Evolutionary conservation across 1,140 invertebrate species (phyloP).

Genomic region (Brachionus rotundiformis): DNA sequence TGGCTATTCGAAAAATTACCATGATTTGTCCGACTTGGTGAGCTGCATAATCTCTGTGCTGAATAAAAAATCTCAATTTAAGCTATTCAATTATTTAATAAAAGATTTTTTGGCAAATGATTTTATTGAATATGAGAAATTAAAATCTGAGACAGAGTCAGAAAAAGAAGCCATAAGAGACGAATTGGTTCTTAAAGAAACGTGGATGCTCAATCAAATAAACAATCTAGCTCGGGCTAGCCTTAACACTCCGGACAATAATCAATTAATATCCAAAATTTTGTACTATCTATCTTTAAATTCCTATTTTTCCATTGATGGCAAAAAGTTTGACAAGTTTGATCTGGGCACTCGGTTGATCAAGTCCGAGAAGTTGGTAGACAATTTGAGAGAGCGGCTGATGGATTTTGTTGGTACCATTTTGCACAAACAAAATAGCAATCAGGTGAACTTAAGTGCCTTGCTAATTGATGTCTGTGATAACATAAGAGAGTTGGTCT

Average conservation of each 20-base stretch:
- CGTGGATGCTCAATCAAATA: conserved; percentile 21
- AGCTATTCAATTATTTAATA: conserved; percentile 13
- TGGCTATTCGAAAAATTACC: conserved; percentile 1
- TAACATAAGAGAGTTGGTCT: neutral
- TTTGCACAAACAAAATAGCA: neutral
- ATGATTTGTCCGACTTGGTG: conserved; percentile 27
- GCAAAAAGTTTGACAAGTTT: conserved; percentile 5
- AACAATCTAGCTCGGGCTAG: neutral
- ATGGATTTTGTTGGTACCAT: neutral
- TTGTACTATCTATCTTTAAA: neutral
- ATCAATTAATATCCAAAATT: neutral
- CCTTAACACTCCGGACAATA: neutral
- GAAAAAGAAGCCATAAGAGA: neutral
- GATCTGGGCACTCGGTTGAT: neutral
- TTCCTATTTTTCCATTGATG: conserved; percentile 5
- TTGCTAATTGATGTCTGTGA: neutral
- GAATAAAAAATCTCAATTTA: neutral
- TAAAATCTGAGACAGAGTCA: neutral
- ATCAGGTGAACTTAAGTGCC: neutral
- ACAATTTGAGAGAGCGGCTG: neutral
- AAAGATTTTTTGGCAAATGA: conserved; percentile 3
- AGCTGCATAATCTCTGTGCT: neutral
- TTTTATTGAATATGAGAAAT: neutral
- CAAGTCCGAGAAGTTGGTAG: neutral
- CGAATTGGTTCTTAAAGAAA: neutral